phyloP scores from a whole-genome alignment of 2,113 vertebrate genomes.

The Corythornis madagascariensis region DNA sequence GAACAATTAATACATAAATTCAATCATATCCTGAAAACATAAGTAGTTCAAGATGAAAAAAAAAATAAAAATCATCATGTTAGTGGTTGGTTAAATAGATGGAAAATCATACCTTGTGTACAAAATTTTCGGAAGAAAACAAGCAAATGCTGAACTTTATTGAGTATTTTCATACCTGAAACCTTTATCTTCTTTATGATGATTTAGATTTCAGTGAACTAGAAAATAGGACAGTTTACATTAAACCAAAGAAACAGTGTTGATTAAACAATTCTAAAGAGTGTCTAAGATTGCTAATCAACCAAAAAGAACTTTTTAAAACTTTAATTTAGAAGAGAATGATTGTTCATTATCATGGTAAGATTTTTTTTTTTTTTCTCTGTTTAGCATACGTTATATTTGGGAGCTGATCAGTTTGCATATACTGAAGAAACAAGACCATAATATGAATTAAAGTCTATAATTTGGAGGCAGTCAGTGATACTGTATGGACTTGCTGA shows the following conservation, averaged over 20 bases:
- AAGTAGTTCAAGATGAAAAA: fast-evolving
- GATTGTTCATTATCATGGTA: not conserved
- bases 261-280: not conserved
- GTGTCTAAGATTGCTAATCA: not conserved
- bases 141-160: not conserved
- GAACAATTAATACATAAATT: not conserved
- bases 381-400: not conserved
- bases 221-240: constrained; percentile 6
- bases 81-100: not conserved
- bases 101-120: not conserved
- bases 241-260: not conserved
- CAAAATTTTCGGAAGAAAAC: not conserved
- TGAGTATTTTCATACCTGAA: not conserved
- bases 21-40: not conserved
- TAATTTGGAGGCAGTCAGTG: not conserved
- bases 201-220: constrained; percentile 32
- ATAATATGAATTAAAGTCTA: not conserved
- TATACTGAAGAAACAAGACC: not conserved
- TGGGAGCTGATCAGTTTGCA: not conserved
- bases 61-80: fast-evolving
- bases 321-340: not conserved
- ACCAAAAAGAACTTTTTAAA: not conserved
- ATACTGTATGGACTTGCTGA: not conserved
- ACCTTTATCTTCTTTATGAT: not conserved
- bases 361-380: not conserved